Percentiles rank a stretch among this genome's conserved stretches.
phyloP scores from a whole-genome alignment of 2,113 vertebrate genomes.

The Petaurus breviceps region DNA sequence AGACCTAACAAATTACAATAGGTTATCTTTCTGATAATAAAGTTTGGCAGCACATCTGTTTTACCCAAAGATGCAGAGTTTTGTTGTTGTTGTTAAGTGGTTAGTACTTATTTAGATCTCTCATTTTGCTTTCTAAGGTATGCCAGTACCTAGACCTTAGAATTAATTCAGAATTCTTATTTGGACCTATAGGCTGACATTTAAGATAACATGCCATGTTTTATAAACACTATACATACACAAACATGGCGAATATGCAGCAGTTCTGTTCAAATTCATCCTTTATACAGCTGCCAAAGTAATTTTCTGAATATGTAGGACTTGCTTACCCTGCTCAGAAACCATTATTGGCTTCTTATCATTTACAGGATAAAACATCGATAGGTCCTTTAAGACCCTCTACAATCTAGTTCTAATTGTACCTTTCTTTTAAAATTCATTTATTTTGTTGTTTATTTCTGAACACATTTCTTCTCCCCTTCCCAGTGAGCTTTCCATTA shows the following conservation, averaged over 20 bases:
- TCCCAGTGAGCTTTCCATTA: not conserved
- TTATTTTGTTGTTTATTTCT: not conserved
- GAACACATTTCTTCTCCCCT: not conserved
- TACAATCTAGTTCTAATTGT: not conserved
- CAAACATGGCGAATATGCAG: not conserved
- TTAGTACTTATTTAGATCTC: not conserved
- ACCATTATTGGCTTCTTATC: not conserved
- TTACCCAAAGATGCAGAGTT: not conserved
- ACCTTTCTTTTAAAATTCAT: not conserved
- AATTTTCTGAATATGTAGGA: not conserved
- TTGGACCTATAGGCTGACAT: not conserved
- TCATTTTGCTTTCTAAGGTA: not conserved
- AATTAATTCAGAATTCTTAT: not conserved
- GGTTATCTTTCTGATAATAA: not conserved
- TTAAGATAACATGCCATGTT: not conserved
- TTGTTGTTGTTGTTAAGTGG: not conserved
- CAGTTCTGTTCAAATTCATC: not conserved
- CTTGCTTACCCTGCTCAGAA: not conserved
- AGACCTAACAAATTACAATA: not conserved
- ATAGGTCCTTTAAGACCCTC: not conserved
- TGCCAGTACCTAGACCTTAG: not conserved
- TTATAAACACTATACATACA: not conserved
- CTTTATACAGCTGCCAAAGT: not conserved
- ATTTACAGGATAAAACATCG: not conserved
- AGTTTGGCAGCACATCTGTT: not conserved